Percentiles rank a stretch among this genome's conserved stretches.
Evolutionary conservation across 2,888 invertebrate species (phyloP).

Genomic region (Pachymerium ferrugineum): DNA sequence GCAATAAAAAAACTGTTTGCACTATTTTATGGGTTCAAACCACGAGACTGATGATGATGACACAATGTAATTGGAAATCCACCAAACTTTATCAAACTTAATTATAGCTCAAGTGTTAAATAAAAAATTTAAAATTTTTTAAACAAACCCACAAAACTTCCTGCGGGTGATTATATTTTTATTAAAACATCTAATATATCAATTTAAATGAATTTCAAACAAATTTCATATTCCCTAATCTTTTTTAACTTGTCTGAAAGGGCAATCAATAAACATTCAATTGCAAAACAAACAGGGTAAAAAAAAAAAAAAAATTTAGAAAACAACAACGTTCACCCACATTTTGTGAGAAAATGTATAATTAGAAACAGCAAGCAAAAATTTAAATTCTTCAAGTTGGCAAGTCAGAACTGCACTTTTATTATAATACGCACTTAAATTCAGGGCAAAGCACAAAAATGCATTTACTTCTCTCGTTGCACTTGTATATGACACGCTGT

Average conservation of each 20-base stretch:
- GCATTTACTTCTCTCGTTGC: conserved; percentile 15
- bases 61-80: neutral
- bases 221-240: too few relatives aligned
- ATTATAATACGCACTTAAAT: conserved; percentile 6
- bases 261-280: too few relatives aligned
- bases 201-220: conserved; percentile 6
- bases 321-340: neutral
- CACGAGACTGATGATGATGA: conserved; percentile 4
- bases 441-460: neutral
- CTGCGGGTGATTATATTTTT: neutral
- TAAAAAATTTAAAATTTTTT: neutral
- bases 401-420: neutral
- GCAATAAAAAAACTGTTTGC: conserved; percentile 5
- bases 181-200: too few relatives aligned
- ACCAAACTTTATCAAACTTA: neutral
- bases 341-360: neutral
- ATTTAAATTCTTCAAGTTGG: too few relatives aligned
- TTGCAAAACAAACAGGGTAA: too few relatives aligned
- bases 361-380: neutral
- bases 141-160: neutral
- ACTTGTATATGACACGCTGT: conserved; percentile 11
- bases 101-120: neutral
- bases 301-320: too few relatives aligned
- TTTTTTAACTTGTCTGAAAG: too few relatives aligned
- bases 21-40: conserved; percentile 1